phyloP scores from a whole-genome alignment of 2,888 invertebrate species.

The Clanis bilineata region DNA sequence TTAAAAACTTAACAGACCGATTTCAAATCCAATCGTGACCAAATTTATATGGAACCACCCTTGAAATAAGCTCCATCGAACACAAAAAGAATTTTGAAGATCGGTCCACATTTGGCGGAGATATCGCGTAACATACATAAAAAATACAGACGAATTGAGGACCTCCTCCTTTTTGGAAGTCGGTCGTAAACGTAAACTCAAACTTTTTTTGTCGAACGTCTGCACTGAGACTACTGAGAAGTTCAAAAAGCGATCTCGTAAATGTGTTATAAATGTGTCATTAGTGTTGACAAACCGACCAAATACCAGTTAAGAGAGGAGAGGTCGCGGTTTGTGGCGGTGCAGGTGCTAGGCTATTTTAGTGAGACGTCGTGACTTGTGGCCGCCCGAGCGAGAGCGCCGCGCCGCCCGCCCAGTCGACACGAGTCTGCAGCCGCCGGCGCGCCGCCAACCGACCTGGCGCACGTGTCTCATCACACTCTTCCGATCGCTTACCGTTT shows the following conservation, averaged over 20 bases:
- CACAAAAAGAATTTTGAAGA: too few relatives aligned
- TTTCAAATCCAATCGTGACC: too few relatives aligned
- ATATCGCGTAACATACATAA: too few relatives aligned
- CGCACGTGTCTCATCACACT: neutral
- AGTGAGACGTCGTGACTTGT: constrained; percentile 50
- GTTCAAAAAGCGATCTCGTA: constrained; percentile 9
- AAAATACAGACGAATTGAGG: too few relatives aligned
- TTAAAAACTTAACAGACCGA: too few relatives aligned
- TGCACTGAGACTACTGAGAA: neutral
- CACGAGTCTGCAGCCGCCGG: constrained; percentile 47
- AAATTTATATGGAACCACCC: too few relatives aligned
- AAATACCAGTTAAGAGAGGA: constrained; percentile 54
- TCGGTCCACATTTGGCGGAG: too few relatives aligned
- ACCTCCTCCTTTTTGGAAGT: too few relatives aligned
- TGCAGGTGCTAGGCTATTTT: constrained; percentile 79
- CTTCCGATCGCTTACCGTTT: neutral
- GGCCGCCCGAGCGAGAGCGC: constrained; percentile 44
- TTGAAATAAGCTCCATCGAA: too few relatives aligned
- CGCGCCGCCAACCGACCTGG: constrained; percentile 40
- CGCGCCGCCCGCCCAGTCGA: constrained; percentile 69
- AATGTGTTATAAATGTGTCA: constrained; percentile 51
- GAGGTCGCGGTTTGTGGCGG: constrained; percentile 61
- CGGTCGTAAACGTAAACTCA: too few relatives aligned
- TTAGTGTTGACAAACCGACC: constrained; percentile 63
- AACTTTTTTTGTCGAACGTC: too few relatives aligned